These are phyloP conservation scores for Eupithecia exiguata DNA, from an alignment of 2,888 invertebrate genomes.

Conservation along the genomic window DNA sequence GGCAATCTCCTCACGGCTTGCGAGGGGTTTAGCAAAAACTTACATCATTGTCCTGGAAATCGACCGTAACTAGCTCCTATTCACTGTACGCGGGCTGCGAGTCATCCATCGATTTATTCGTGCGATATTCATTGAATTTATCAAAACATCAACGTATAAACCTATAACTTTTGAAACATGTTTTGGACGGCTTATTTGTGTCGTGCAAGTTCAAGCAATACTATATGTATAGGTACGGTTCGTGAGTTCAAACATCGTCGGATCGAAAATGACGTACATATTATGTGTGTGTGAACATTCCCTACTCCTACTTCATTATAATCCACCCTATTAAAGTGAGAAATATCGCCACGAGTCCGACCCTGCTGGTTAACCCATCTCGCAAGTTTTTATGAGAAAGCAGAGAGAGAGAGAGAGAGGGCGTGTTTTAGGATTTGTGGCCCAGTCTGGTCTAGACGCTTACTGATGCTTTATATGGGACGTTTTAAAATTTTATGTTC, in stretches of 20 bases:
- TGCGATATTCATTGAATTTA: neutral
- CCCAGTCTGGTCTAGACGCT: conserved; percentile 30
- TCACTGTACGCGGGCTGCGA: neutral
- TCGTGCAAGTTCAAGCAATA: neutral
- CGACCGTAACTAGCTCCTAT: neutral
- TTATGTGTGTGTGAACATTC: conserved; percentile 1
- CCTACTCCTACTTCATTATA: neutral
- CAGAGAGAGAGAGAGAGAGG: conserved; percentile 11
- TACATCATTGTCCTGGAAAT: neutral
- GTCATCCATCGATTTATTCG: neutral
- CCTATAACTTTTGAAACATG: neutral
- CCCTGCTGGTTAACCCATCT: conserved; percentile 51
- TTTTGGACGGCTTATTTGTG: neutral
- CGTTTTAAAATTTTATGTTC: neutral
- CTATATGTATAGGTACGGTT: neutral
- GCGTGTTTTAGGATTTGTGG: conserved; percentile 10
- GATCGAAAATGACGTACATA: neutral
- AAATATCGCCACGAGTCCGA: conserved; percentile 52
- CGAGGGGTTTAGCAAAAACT: conserved; percentile 14
- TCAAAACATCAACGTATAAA: neutral
- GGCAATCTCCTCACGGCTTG: conserved; percentile 54
- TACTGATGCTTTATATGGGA: conserved; percentile 15
- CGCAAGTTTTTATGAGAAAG: conserved; percentile 18
- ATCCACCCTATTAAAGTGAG: conserved; percentile 11
- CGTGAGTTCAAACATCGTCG: neutral